Base-by-base conservation (phyloP, 1,140 invertebrate genomes). In the Aphaenogaster rudis region DNA sequence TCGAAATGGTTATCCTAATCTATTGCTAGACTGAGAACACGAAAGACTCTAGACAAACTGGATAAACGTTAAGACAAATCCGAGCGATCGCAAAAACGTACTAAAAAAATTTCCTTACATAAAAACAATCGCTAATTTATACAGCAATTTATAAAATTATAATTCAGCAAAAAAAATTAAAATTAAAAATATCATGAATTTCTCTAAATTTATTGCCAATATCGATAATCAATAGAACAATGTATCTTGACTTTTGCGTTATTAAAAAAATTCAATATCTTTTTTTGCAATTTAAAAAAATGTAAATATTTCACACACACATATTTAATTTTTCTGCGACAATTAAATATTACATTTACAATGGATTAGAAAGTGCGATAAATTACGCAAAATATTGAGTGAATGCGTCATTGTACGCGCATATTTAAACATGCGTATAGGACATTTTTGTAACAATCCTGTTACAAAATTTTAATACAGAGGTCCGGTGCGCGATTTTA, bases 401-500 rank as follows among this genome's bases (percentile, higher is more conserved):
- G 28, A 69, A 33, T 45, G 4, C 1, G 1, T 39, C 2, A 54
- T 57, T 42, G 17, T 11, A 36, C 28, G 17, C 48, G 8, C 52
- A 69, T 69, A 33, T 81, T 28, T 33, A 45, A 9, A 57, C n/a
- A 80, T 5, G 9, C 21, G 11, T 28, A 52, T 9, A 36, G 17
- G 0, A 57, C 13, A 28, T 21, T 21, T 21, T 21, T 11, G 6
- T 48, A 28, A 61, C 21, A 81, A 54, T 11, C 6, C n/a, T 59
- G 28, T 59, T 74, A 33, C 6, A 61, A 84, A 63, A 84, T 84
- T 61, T 50, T 76, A 81, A 57, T 57, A 54, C 66, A 57, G 28
- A 33, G 11, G 7, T 61, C 3, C 80, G 11, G 17, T n/a, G 7
- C 3, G 66, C 17, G 80, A 33, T 74, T 82, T 36, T 17, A 84